Evolutionary conservation across 2,797 vertebrate species (phyloP).

Genomic region (Darevskia mixta): DNA sequence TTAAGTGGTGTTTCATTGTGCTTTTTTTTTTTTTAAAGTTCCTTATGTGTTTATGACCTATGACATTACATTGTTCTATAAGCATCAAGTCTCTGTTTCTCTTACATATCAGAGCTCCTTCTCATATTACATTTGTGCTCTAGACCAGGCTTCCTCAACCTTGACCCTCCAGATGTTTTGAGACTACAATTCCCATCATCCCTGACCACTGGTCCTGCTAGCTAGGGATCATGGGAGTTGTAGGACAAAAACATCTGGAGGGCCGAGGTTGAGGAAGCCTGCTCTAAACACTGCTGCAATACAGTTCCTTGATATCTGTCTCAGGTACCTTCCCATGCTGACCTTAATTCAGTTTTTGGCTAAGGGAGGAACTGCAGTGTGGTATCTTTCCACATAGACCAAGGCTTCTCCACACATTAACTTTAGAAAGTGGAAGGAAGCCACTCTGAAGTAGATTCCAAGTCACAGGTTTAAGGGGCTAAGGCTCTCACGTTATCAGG

Average conservation of each 20-base stretch:
- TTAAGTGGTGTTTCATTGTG: no score
- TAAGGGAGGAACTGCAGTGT: neutral
- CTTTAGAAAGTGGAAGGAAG: neutral
- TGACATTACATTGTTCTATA: neutral
- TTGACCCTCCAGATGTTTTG: no score
- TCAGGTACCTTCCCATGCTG: neutral
- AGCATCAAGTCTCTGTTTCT: neutral
- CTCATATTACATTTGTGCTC: neutral
- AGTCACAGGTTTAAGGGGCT: neutral
- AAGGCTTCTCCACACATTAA: neutral
- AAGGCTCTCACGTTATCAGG: neutral
- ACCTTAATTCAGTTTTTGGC: neutral
- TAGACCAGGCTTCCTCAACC: neutral
- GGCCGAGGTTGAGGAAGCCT: no score
- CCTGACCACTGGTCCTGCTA: no score
- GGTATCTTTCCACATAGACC: neutral
- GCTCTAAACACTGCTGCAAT: no score
- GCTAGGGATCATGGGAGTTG: no score
- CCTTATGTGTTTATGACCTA: neutral
- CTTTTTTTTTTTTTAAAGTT: neutral
- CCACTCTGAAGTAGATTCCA: neutral
- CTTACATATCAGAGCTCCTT: neutral
- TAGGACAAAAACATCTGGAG: no score
- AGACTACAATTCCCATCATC: no score
- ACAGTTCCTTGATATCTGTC: neutral